Evolutionary conservation across 2,113 vertebrate genomes (phyloP).

Genomic region (Sphyrna mokarran): DNA sequence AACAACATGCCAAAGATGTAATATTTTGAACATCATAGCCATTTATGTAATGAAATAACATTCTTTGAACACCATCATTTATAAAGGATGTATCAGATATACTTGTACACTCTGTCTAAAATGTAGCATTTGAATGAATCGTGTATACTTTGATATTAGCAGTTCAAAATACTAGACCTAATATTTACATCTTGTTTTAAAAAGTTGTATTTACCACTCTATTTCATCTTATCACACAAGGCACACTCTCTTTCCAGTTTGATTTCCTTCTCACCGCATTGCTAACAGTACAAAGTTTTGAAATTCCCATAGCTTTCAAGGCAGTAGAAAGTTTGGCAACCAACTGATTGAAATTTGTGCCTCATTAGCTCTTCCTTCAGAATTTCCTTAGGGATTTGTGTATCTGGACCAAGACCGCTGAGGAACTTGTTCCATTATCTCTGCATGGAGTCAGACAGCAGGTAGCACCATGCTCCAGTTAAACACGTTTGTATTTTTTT

Average conservation of each 20-base stretch:
- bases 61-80: neutral
- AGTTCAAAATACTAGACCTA: neutral
- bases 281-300: neutral
- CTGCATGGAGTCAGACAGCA: slow-evolving; percentile 2
- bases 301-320: neutral
- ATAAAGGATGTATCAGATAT: neutral
- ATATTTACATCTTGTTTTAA: neutral
- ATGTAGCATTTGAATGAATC: neutral
- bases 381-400: neutral
- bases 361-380: neutral
- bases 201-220: neutral
- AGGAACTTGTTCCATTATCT: neutral
- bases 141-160: neutral
- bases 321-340: neutral
- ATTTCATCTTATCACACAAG: neutral
- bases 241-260: neutral
- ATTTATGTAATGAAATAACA: neutral
- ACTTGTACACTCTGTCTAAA: neutral
- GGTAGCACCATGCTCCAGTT: neutral
- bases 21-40: neutral
- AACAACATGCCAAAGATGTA: neutral
- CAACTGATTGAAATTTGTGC: neutral
- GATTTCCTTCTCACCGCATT: neutral
- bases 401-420: neutral
- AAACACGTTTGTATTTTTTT: neutral